Base-by-base conservation (phyloP, 2,888 invertebrate species). In the Phanerotoma sp. region DNA sequence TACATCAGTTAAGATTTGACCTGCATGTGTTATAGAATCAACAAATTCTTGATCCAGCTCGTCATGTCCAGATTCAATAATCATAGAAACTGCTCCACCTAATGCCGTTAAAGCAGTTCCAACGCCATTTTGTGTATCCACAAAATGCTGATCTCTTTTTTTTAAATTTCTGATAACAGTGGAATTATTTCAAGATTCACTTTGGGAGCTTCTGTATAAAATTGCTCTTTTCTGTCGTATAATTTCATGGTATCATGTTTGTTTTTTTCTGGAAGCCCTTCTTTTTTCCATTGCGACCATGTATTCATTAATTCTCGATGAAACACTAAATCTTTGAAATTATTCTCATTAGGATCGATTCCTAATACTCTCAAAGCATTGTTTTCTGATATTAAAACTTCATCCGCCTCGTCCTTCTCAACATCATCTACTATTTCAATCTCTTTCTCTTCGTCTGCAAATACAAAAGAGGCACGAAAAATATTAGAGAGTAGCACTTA, bases 151-250 rank as follows among this genome's bases (percentile, higher is more conserved):
- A 11, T 57, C 49, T 32, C 45, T 59, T 21, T 53, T 54, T 21
- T 54, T 60, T 1, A 44, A n/a, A 60, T 49, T 4, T 56, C 51
- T 3, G 28, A 48, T 13, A 57, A 22, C 5, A 57, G n/a, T 21
- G 45, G 45, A 16, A 40, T 20, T 16, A 60, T 51, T 37, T 59
- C 48, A 18, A 54, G 15, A 18, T 57, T 60, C 5, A 57, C 1
- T 25, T 57, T 57, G 4, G 56, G 59, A 9, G 54, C 56, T 28
- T 57, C 59, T 1, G 41, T 41, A 21, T 57, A 51, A n/a, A 60
- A 45, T 4, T 60, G 54, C n/a, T 49, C 52, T 13, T 48, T 57
- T 5, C 49, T 32, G n/a, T 59, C 28, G 15, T 59, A 56, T 2
- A 22, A 9, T 13, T 54, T 48, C 15, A 59, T n/a, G 5, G 54